A percentile compares a stretch with the other conserved stretches of the same genome.
Evolutionary conservation across 1,140 invertebrate genomes (phyloP).

Genomic region (Coelopa frigida): DNA sequence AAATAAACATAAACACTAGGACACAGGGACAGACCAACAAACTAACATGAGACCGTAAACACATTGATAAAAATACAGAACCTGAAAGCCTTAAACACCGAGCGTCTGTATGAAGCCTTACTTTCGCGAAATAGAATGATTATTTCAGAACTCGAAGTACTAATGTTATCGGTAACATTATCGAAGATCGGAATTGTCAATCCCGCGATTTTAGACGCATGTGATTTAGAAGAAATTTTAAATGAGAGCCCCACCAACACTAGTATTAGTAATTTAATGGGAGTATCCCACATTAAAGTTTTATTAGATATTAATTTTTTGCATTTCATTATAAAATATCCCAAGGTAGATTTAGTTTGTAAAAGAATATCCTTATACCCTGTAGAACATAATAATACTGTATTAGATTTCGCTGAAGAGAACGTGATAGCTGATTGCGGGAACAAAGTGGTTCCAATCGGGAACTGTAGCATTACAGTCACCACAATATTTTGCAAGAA

Average conservation of each 20-base stretch:
- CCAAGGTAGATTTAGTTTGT: too few relatives aligned
- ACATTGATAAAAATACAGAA: neutral
- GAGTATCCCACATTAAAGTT: neutral
- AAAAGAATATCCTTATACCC: too few relatives aligned
- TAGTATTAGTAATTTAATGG: slow-evolving; percentile 7
- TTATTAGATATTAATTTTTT: too few relatives aligned
- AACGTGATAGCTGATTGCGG: slow-evolving; percentile 4
- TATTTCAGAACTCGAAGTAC: slow-evolving; percentile 12
- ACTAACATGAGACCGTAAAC: slow-evolving; percentile 6
- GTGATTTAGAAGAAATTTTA: slow-evolving; percentile 9
- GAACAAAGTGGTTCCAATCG: slow-evolving; percentile 1
- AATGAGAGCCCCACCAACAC: slow-evolving; percentile 5
- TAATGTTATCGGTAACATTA: slow-evolving; percentile 12
- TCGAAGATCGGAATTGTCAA: slow-evolving; percentile 12
- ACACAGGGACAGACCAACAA: slow-evolving; percentile 1
- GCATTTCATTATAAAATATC: too few relatives aligned
- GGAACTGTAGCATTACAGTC: slow-evolving; percentile 1
- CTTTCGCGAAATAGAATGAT: slow-evolving; percentile 11
- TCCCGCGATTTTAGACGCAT: slow-evolving; percentile 9
- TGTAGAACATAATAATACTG: neutral
- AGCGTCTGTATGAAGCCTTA: neutral
- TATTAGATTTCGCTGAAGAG: slow-evolving; percentile 1
- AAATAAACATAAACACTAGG: slow-evolving; percentile 8
- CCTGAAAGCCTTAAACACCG: neutral
- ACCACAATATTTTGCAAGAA: slow-evolving; percentile 1